Evolutionary conservation across 2,797 vertebrate genomes (phyloP).

Genomic region (Hapalemur alaotrensis): DNA sequence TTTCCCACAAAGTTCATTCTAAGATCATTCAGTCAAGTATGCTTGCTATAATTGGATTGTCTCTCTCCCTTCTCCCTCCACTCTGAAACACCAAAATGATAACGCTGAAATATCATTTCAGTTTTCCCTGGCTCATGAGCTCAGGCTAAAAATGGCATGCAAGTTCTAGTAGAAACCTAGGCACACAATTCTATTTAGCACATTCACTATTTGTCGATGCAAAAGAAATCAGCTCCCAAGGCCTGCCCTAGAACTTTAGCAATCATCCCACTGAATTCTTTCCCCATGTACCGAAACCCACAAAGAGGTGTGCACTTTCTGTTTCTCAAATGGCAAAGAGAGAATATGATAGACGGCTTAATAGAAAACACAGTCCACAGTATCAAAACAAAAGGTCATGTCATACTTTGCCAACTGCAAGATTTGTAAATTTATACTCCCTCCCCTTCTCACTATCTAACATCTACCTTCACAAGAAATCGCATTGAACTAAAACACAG

Average conservation of each 20-base stretch:
- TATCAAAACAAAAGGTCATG: slow-evolving; percentile 65
- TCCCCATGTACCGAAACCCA: neutral
- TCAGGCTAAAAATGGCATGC: neutral
- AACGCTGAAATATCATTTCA: neutral
- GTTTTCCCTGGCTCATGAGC: neutral
- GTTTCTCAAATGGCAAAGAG: slow-evolving; percentile 56
- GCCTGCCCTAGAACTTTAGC: neutral
- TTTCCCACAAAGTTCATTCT: slow-evolving; percentile 55
- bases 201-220: neutral
- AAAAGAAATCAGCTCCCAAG: neutral
- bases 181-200: neutral
- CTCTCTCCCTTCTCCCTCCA: neutral
- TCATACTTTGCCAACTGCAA: neutral
- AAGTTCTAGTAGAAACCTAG: neutral
- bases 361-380: slow-evolving; percentile 47
- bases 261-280: neutral
- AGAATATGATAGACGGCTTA: neutral
- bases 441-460: neutral
- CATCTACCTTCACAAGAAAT: neutral
- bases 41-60: slow-evolving; percentile 51
- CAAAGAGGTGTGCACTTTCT: neutral
- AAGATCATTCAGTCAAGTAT: slow-evolving; percentile 66
- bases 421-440: slow-evolving; percentile 42
- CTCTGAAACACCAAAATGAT: slow-evolving; percentile 38
- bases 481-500: neutral